Conservation (phyloP, 2,113 vertebrate genomes). For the Holacanthus passer region DNA sequence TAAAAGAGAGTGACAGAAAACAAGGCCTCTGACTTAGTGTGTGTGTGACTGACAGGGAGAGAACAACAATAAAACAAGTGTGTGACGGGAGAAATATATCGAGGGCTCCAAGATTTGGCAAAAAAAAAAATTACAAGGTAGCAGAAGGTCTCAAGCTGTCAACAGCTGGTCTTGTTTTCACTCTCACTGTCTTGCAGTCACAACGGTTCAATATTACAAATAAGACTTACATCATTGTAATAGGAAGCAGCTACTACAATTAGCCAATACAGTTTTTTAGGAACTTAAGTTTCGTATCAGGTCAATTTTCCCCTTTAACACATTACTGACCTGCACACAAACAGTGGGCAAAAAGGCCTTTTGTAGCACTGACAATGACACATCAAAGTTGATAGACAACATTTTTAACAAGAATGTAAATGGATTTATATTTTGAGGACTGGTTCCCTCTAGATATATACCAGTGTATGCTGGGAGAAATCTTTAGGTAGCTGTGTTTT, state of each 20-base stretch:
- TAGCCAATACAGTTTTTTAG: neutral
- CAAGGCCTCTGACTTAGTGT: neutral
- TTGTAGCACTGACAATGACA: too few species aligned
- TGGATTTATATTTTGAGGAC: too few species aligned
- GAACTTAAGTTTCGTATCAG: neutral
- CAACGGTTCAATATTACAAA: neutral
- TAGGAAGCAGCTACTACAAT: slow-evolving; percentile 9
- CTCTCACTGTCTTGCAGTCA: neutral
- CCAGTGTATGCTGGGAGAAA: neutral
- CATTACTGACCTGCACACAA: too few species aligned
- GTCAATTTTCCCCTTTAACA: neutral
- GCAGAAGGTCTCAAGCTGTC: neutral
- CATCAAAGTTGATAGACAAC: too few species aligned
- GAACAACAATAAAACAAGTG: neutral
- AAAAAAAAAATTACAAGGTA: neutral
- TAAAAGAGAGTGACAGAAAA: neutral
- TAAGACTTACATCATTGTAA: neutral
- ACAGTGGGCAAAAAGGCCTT: too few species aligned
- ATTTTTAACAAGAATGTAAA: too few species aligned
- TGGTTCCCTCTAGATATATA: too few species aligned
- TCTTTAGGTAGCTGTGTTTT: neutral
- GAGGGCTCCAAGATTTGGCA: neutral
- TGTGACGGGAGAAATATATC: neutral
- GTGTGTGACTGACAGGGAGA: neutral
- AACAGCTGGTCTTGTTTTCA: slow-evolving; percentile 4